Conservation (phyloP, 2,888 invertebrate species). For the Philhelius pedissequus region DNA sequence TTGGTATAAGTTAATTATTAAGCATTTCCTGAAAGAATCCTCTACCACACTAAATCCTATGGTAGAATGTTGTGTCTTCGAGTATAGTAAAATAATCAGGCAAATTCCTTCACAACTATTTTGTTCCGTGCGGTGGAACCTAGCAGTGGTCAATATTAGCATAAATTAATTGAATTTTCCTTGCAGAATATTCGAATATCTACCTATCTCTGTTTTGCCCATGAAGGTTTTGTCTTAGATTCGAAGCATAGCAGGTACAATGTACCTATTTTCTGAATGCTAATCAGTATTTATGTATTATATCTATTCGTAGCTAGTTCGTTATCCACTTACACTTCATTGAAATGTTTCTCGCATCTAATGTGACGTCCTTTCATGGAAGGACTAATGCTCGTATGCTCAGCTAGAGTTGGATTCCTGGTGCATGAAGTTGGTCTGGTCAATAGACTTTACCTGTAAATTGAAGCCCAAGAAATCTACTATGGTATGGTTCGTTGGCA, state of each 20-base stretch:
- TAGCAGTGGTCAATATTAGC: slow-evolving; percentile 52
- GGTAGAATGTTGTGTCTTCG: not conserved
- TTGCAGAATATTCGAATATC: slow-evolving; percentile 30
- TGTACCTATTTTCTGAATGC: slow-evolving; percentile 36
- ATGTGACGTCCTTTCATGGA: not conserved
- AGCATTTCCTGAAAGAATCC: slow-evolving; percentile 36
- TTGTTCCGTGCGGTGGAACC: not conserved
- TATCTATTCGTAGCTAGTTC: slow-evolving; percentile 1
- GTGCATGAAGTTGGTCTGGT: not conserved
- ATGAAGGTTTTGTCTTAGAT: not conserved
- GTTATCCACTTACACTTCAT: slow-evolving; percentile 5
- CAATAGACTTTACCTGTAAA: not conserved
- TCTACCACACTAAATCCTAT: not conserved
- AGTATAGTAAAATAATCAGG: not conserved
- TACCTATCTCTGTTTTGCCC: not conserved
- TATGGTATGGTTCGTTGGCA: not conserved
- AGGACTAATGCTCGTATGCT: not conserved
- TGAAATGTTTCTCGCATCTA: slow-evolving; percentile 8
- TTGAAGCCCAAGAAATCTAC: not conserved
- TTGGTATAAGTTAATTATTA: slow-evolving; percentile 51
- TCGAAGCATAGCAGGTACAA: not conserved
- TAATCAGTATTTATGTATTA: too few relatives aligned
- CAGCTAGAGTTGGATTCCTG: not conserved
- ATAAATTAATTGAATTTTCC: slow-evolving; percentile 60
- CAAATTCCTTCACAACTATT: not conserved